phyloP scores from a whole-genome alignment of 2,888 invertebrate species.

The Epicampocera succincta region DNA sequence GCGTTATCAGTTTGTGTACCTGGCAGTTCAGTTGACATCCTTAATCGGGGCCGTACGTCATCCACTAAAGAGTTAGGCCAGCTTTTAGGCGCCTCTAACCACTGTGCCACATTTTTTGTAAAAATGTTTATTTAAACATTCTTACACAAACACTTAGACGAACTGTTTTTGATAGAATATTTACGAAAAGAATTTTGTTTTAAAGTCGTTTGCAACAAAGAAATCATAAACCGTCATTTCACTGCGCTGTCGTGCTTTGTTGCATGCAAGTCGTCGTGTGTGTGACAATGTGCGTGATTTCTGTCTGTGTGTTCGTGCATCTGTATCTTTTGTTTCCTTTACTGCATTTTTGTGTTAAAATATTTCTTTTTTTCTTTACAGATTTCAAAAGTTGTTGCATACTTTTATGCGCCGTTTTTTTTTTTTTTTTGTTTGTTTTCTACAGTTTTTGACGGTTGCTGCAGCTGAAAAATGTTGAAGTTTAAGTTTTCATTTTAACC shows the following conservation, averaged over 20 bases:
- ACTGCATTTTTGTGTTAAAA: neutral
- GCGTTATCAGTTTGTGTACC: too few species aligned
- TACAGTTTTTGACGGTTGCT: conserved; percentile 24
- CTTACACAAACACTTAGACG: neutral
- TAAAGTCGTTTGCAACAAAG: conserved; percentile 33
- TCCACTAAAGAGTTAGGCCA: too few species aligned
- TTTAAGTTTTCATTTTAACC: conserved; percentile 1
- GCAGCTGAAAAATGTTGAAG: conserved; percentile 21
- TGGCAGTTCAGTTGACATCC: too few species aligned
- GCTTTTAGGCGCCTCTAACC: too few species aligned
- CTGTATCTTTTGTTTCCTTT: conserved; percentile 20
- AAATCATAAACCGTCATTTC: conserved; percentile 25
- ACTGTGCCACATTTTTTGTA: neutral
- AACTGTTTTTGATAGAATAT: conserved; percentile 18
- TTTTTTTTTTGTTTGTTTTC: neutral
- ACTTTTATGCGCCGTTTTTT: too few species aligned
- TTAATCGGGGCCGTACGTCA: too few species aligned
- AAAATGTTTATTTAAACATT: neutral
- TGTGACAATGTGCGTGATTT: neutral
- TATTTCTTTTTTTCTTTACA: neutral
- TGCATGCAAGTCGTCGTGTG: neutral
- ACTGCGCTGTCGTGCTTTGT: neutral
- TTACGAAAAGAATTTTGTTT: conserved; percentile 27
- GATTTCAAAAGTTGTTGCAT: conserved; percentile 17
- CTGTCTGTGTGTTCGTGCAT: neutral